These are phyloP conservation scores for Colinus virginianus DNA, from an alignment of 2,113 vertebrate genomes.

Conservation along the genomic window DNA sequence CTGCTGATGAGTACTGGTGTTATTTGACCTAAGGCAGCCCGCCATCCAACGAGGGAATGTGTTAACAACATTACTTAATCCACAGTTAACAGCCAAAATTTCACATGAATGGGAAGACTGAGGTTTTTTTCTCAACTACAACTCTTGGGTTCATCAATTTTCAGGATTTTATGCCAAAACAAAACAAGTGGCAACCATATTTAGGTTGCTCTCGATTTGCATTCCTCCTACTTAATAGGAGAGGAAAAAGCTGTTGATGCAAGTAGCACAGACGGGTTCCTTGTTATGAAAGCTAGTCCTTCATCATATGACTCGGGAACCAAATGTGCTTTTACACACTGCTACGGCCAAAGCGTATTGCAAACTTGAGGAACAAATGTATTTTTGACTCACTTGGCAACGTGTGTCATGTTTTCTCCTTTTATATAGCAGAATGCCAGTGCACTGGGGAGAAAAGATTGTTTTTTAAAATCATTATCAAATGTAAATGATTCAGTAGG, in stretches of 20 bases:
- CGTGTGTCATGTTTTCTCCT: neutral
- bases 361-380: conserved; percentile 53
- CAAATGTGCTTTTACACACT: conserved; percentile 58
- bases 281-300: conserved; percentile 51
- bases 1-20: neutral
- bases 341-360: conserved; percentile 55
- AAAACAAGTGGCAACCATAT: conserved; percentile 68
- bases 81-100: neutral
- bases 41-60: neutral
- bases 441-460: neutral
- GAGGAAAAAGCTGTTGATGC: conserved; percentile 45
- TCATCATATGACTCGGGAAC: conserved; percentile 57
- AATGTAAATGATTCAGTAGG: neutral
- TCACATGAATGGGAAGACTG: conserved; percentile 66
- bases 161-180: conserved; percentile 38
- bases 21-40: neutral
- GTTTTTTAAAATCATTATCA: neutral
- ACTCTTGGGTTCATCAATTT: conserved; percentile 13
- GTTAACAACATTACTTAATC: neutral
- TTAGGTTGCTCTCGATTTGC: conserved; percentile 49
- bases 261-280: conserved; percentile 43
- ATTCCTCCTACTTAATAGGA: conserved; percentile 69
- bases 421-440: conserved; percentile 4
- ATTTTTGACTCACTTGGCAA: conserved; percentile 66
- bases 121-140: conserved; percentile 15